Percentiles rank a stretch among this genome's conserved stretches.
phyloP scores from a whole-genome alignment of 2,797 vertebrate genomes.

The Chelidonichthys spinosus region DNA sequence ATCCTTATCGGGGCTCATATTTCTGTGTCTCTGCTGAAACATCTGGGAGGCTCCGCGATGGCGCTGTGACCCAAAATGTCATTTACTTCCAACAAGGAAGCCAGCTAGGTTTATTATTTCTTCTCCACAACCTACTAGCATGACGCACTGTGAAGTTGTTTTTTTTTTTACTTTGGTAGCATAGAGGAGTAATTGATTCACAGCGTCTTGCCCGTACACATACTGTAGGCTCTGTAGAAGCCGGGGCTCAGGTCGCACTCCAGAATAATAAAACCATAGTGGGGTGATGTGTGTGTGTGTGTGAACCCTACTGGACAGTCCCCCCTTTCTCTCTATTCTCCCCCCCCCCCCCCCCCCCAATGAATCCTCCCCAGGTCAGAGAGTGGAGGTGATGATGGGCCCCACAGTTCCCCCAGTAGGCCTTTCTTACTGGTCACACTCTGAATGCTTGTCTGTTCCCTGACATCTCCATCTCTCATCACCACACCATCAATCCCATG shows the following conservation, averaged over 20 bases:
- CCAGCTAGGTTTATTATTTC: conserved; percentile 55
- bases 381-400: conserved; percentile 75
- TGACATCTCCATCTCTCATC: conserved; percentile 85
- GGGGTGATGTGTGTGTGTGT: conserved; percentile 61
- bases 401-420: conserved; percentile 65
- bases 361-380: conserved; percentile 37
- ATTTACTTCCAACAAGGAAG: conserved; percentile 48
- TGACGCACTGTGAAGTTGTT: conserved; percentile 40
- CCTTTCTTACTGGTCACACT: conserved; percentile 73
- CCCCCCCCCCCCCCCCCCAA: conserved; percentile 22
- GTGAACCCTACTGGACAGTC: conserved; percentile 53
- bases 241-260: conserved; percentile 49
- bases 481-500: conserved; percentile 83
- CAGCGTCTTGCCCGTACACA: conserved; percentile 49
- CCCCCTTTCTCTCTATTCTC: conserved; percentile 39
- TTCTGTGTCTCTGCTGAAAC: conserved; percentile 52
- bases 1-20: conserved; percentile 70
- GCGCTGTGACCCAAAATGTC: conserved; percentile 57
- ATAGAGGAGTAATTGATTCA: conserved; percentile 68
- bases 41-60: conserved; percentile 43
- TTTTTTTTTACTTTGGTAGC: conserved; percentile 31
- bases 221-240: conserved; percentile 54
- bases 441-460: conserved; percentile 85
- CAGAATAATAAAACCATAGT: conserved; percentile 73
- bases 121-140: conserved; percentile 33